Evolutionary conservation across 2,888 invertebrate species (phyloP).

Genomic region (Brenthis hecate): DNA sequence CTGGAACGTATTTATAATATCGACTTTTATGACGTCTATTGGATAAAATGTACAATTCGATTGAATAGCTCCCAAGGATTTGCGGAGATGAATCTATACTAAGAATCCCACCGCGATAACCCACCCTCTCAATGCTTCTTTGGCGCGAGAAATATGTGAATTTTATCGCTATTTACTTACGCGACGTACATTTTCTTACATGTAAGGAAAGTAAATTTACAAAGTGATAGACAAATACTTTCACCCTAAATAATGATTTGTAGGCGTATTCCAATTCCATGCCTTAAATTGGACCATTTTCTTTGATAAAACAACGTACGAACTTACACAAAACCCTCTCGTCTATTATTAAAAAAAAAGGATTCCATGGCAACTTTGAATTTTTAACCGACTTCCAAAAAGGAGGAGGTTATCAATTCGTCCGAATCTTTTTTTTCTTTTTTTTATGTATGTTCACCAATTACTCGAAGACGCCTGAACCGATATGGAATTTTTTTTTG

Average conservation of each 20-base stretch:
- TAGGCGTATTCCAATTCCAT: too few species aligned
- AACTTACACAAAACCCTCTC: too few species aligned
- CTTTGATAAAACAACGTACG: too few species aligned
- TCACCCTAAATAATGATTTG: not conserved
- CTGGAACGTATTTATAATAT: slow-evolving; percentile 29
- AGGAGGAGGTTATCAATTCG: too few species aligned
- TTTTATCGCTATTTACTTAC: slow-evolving; percentile 31
- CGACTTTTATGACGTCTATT: slow-evolving; percentile 30
- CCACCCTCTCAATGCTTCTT: slow-evolving; percentile 35
- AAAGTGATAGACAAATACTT: slow-evolving; percentile 9
- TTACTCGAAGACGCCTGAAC: too few species aligned
- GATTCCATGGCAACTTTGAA: too few species aligned
- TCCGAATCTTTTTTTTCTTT: too few species aligned
- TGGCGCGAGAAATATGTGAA: slow-evolving; percentile 36
- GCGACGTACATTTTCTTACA: slow-evolving; percentile 19
- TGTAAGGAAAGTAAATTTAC: slow-evolving; percentile 6
- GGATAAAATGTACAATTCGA: slow-evolving; percentile 32
- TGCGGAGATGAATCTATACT: slow-evolving; percentile 31
- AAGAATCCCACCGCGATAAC: slow-evolving; percentile 34
- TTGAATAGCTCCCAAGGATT: slow-evolving; percentile 35
- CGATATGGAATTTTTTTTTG: too few species aligned
- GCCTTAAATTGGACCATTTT: too few species aligned
- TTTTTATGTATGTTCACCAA: too few species aligned
- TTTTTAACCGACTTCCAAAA: too few species aligned
- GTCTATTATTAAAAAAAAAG: too few species aligned